Evolutionary conservation across 2,888 invertebrate genomes (phyloP).

Genomic region (Agrochola litura): DNA sequence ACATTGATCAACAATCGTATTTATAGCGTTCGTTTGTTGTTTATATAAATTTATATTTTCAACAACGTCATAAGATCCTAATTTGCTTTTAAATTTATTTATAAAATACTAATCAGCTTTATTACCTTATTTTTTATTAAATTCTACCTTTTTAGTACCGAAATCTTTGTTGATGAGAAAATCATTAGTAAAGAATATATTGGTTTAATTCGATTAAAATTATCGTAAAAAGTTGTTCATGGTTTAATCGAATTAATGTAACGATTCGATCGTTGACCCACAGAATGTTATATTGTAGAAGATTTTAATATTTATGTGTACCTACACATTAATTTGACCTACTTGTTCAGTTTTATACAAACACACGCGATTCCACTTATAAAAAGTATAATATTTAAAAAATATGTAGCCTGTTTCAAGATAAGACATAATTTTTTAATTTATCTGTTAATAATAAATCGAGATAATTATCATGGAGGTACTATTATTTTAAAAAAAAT

Average conservation of each 20-base stretch:
- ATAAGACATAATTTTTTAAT: background rate
- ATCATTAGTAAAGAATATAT: slow-evolving; percentile 17
- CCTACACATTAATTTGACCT: slow-evolving; percentile 47
- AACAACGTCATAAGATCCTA: slow-evolving; percentile 19
- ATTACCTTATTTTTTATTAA: background rate
- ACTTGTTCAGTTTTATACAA: slow-evolving; percentile 43
- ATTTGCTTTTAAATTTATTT: slow-evolving; percentile 36
- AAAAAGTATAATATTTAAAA: background rate
- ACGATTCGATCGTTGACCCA: slow-evolving; percentile 60
- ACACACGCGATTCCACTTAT: slow-evolving; percentile 8
- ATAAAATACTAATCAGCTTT: slow-evolving; percentile 13
- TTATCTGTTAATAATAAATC: background rate
- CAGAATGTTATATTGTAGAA: slow-evolving; percentile 36
- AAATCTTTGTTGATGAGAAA: slow-evolving; percentile 14
- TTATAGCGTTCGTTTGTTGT: background rate
- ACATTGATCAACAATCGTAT: slow-evolving; percentile 2
- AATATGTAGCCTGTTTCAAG: background rate
- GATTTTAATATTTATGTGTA: slow-evolving; percentile 49
- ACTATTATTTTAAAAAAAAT: background rate
- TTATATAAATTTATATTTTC: no score
- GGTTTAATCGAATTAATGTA: slow-evolving; percentile 43
- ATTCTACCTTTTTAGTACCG: background rate
- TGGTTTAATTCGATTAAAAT: slow-evolving; percentile 4
- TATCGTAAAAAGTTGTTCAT: slow-evolving; percentile 46
- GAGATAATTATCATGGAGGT: background rate